Evolutionary conservation across 2,113 vertebrate species (phyloP), one percentile per base, ranked within the genome.

Genomic region (Psittacus erithacus): DNA sequence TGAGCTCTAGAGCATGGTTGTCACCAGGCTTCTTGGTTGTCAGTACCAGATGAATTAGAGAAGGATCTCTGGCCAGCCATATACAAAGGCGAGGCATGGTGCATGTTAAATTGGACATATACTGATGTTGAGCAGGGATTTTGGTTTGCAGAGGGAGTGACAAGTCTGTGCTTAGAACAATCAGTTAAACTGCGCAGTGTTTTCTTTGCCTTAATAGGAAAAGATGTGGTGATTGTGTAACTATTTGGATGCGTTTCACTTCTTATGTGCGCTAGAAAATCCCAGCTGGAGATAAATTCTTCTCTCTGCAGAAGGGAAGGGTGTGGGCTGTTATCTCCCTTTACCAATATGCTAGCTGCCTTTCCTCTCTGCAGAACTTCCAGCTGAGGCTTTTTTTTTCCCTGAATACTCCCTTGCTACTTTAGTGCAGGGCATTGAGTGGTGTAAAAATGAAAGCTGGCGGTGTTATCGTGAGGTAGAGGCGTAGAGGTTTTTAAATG

Each of bases 151-250:
- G 78, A 79, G 68, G 82, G 75, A 93, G 92, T 70, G 76, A 27
- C 59, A 79, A 53, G 88, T 62, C 83, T 93, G 83, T 84, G 71
- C 92, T 89, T 92, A 64, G 52, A 91, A 49, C 90, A 70, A 49
- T 91, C 93, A 90, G 80, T 97, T 95, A 95, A 96, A 95, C 80
- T 92, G 78, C 69, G 35, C 73, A 78, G 74, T 91, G 60, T 93
- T 94, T 92, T 96, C 92, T 96, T 96, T 92, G 90, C 94, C 95
- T 96, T 96, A 96, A 97, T 97, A 93, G 95, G 96, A 88, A 88
- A 96, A 94, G 92, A 95, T 92, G 94, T 92, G 92, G 43, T 93
- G 92, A 74, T 95, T 96, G 57, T 91, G 63, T 93, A 96, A 93
- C 92, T 94, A 7, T 71, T 97, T 96, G 93, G 73, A 97, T 86